Evolutionary conservation across 1,140 invertebrate species (phyloP).

Genomic region (Eciton burchellii): DNA sequence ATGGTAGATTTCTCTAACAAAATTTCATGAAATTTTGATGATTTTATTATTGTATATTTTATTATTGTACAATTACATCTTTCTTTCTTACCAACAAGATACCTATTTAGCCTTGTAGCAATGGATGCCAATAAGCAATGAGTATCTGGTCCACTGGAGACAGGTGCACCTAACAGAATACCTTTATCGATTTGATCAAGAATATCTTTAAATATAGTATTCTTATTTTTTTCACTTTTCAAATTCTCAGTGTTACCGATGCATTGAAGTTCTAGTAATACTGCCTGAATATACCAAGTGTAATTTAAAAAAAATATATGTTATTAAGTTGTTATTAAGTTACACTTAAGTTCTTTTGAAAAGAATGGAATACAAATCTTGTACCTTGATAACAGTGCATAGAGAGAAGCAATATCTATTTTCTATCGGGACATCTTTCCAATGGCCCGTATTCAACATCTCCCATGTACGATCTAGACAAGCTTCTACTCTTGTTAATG

Average conservation of each 20-base stretch:
- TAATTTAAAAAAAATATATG: constrained; percentile 30
- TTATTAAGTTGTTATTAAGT: background rate
- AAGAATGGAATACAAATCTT: constrained; percentile 47
- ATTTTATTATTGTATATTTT: background rate
- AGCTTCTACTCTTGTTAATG: constrained; percentile 84
- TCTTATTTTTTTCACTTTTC: constrained; percentile 51
- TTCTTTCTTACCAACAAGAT: constrained; percentile 72
- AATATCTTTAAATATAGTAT: constrained; percentile 83
- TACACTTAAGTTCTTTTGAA: background rate
- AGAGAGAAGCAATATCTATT: constrained; percentile 88
- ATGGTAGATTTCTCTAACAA: constrained; percentile 36
- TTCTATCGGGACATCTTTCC: constrained; percentile 90
- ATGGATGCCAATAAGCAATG: constrained; percentile 85
- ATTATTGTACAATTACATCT: background rate
- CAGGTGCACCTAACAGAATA: constrained; percentile 92
- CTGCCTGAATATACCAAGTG: constrained; percentile 59
- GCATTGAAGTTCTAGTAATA: constrained; percentile 78
- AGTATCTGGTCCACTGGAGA: constrained; percentile 82
- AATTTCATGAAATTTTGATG: background rate
- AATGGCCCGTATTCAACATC: constrained; percentile 93
- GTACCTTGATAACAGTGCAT: constrained; percentile 87
- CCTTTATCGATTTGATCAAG: constrained; percentile 93
- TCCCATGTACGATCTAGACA: constrained; percentile 92
- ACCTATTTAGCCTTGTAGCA: constrained; percentile 85
- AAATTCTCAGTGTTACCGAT: constrained; percentile 30